phyloP scores from a whole-genome alignment of 2,888 invertebrate genomes.

The Scaptomyza parva region DNA sequence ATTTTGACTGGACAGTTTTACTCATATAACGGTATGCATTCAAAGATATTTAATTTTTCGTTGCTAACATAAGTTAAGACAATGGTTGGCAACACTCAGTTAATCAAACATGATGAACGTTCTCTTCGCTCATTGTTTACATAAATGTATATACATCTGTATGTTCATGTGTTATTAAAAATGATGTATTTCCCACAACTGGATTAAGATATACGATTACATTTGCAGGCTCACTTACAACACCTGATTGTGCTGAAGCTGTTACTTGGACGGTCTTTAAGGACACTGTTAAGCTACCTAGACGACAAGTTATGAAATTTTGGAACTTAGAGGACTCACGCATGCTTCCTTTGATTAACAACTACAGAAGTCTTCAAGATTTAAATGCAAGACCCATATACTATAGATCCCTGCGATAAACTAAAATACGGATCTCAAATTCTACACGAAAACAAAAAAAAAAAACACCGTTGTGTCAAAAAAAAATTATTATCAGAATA shows the following conservation, averaged over 20 bases:
- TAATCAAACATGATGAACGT: too few relatives aligned
- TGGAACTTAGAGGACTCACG: slow-evolving; percentile 50
- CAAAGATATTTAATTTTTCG: background rate
- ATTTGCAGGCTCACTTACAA: slow-evolving; percentile 88
- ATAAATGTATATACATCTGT: too few relatives aligned
- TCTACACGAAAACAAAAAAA: background rate
- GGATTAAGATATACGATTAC: too few relatives aligned
- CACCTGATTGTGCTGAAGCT: slow-evolving; percentile 89
- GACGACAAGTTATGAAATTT: slow-evolving; percentile 52
- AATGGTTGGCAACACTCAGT: too few relatives aligned
- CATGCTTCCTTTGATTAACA: slow-evolving; percentile 40
- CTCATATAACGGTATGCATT: slow-evolving; percentile 69
- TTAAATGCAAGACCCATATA: slow-evolving; percentile 50
- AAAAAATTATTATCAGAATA: too few relatives aligned
- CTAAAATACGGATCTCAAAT: background rate
- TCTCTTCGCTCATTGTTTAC: too few relatives aligned
- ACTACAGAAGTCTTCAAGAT: slow-evolving; percentile 51
- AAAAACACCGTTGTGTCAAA: background rate
- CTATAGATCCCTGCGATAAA: slow-evolving; percentile 10
- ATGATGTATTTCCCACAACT: too few relatives aligned
- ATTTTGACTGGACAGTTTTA: slow-evolving; percentile 67
- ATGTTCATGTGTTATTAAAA: too few relatives aligned
- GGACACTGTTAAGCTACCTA: slow-evolving; percentile 84
- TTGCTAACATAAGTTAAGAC: background rate
- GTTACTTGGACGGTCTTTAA: slow-evolving; percentile 90